These are phyloP conservation scores for Strigops habroptila DNA, from an alignment of 2,113 vertebrate species.

Conservation along the genomic window DNA sequence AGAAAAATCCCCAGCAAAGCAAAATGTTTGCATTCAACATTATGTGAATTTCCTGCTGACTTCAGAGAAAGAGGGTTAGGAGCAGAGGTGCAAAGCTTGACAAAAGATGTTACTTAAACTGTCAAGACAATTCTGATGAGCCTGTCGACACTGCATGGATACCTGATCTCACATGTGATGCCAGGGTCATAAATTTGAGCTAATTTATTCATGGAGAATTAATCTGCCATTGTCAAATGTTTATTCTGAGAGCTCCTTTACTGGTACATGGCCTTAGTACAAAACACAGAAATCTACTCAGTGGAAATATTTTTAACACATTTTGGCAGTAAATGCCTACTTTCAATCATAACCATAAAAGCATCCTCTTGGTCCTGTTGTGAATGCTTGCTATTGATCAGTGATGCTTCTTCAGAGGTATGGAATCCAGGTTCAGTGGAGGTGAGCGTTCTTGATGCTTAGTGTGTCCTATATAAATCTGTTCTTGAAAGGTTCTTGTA, in stretches of 20 bases:
- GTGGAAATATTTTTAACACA: background rate
- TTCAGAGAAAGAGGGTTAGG: background rate
- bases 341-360: background rate
- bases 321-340: background rate
- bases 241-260: background rate
- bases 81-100: background rate
- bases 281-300: background rate
- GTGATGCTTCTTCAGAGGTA: background rate
- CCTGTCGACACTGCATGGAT: background rate
- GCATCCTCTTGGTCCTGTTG: background rate
- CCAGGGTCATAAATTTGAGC: background rate
- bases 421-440: background rate
- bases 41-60: conserved; percentile 1
- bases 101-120: conserved; percentile 30
- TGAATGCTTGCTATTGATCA: background rate
- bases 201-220: conserved; percentile 35
- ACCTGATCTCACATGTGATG: background rate
- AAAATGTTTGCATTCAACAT: background rate
- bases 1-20: background rate
- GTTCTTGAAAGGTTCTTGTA: background rate
- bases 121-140: background rate
- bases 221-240: background rate
- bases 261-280: background rate
- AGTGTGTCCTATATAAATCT: background rate
- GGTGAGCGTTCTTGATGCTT: background rate